Evolutionary conservation across 2,113 vertebrate species (phyloP).

Genomic region (Suncus etruscus): DNA sequence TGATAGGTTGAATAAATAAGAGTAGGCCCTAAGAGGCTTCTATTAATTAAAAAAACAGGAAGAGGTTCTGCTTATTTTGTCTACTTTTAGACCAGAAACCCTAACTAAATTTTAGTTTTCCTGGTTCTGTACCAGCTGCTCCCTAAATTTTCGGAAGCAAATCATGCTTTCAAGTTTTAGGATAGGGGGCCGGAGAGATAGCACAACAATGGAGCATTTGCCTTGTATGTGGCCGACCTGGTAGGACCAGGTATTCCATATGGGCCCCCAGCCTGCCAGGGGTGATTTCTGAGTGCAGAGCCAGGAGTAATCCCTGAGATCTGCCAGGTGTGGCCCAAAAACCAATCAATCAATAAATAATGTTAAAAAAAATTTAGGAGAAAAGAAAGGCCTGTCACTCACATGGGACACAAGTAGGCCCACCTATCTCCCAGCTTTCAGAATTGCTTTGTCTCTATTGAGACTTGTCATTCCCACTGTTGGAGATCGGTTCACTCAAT

Average conservation of each 20-base stretch:
- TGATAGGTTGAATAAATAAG: slow-evolving; percentile 16
- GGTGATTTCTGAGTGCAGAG: too few relatives aligned
- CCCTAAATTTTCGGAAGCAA: slow-evolving; percentile 40
- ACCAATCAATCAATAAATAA: too few relatives aligned
- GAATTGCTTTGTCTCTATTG: not conserved
- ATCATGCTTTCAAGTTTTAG: slow-evolving; percentile 12
- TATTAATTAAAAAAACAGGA: slow-evolving; percentile 62
- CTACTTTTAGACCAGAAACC: slow-evolving; percentile 28
- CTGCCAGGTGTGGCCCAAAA: too few relatives aligned
- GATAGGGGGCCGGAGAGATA: not conserved
- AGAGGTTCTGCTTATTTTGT: slow-evolving; percentile 30
- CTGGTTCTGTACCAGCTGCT: slow-evolving; percentile 36
- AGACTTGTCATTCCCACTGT: not conserved
- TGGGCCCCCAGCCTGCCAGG: too few relatives aligned
- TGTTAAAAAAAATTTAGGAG: too few relatives aligned
- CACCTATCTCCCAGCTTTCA: too few relatives aligned
- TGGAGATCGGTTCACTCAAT: not conserved
- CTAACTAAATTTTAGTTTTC: slow-evolving; percentile 48
- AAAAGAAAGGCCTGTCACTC: not conserved
- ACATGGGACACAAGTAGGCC: not conserved
- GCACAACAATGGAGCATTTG: too few relatives aligned
- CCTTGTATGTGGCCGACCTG: too few relatives aligned
- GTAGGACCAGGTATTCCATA: too few relatives aligned
- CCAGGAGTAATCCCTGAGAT: too few relatives aligned
- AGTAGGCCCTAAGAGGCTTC: slow-evolving; percentile 29